A percentile compares a stretch with the other conserved stretches of the same genome.
Evolutionary conservation across 2,113 vertebrate species (phyloP).

Genomic region (Takifugu bimaculatus): DNA sequence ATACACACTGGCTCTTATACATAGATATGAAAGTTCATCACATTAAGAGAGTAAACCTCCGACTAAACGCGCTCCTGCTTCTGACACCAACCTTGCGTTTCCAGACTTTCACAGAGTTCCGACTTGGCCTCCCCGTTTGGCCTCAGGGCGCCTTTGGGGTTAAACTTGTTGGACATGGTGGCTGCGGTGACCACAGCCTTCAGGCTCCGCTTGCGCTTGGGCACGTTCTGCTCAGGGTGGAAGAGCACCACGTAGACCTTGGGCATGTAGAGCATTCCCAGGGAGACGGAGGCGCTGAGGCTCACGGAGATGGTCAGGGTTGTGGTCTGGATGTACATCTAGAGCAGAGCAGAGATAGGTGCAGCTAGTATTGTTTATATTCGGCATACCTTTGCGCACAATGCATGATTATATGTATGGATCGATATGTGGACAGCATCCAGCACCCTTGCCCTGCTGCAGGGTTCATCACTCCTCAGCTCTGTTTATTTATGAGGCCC

Average conservation of each 20-base stretch:
- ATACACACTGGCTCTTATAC: too few relatives aligned
- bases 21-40: too few relatives aligned
- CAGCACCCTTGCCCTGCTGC: background rate
- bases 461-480: constrained; percentile 7
- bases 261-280: constrained; percentile 98
- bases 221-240: constrained; percentile 95
- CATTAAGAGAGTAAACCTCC: too few relatives aligned
- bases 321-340: constrained; percentile 98
- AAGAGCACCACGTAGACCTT: constrained; percentile 97
- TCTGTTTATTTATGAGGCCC: constrained; percentile 27
- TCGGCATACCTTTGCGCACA: background rate
- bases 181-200: constrained; percentile 94
- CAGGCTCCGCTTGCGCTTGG: constrained; percentile 95
- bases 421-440: background rate
- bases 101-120: constrained; percentile 92
- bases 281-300: constrained; percentile 93
- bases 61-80: background rate
- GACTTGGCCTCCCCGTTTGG: constrained; percentile 96
- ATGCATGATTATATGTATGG: background rate
- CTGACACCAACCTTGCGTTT: constrained; percentile 84
- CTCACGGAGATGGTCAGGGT: constrained; percentile 95
- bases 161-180: constrained; percentile 98
- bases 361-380: background rate
- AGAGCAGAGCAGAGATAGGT: constrained; percentile 37
- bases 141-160: constrained; percentile 86